Conservation (phyloP, 2,797 vertebrate genomes). For the Arnoldichthys spilopterus region DNA sequence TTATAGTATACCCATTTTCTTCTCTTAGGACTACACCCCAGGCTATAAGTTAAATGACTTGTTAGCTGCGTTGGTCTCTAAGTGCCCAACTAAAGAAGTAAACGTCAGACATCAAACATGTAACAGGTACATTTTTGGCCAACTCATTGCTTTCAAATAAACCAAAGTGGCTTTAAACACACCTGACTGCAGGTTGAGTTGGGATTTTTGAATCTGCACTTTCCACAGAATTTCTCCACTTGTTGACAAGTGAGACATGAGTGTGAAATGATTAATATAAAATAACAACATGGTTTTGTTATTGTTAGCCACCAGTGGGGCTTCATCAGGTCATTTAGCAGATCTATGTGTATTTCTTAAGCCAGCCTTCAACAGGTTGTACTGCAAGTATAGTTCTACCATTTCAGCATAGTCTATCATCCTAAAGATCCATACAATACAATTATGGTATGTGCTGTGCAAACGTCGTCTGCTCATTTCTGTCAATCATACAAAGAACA, state of each 20-base stretch:
- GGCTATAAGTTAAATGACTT: no score
- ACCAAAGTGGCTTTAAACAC: neutral
- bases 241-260: neutral
- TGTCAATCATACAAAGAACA: conserved; percentile 30
- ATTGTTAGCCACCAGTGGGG: neutral
- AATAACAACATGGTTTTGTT: neutral
- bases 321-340: neutral
- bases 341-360: neutral
- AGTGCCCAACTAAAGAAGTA: no score
- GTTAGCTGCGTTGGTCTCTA: no score
- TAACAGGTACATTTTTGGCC: no score
- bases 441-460: conserved; percentile 11
- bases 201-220: no score
- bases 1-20: no score
- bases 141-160: neutral
- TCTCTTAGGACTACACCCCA: no score
- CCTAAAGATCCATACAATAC: neutral
- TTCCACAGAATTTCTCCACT: no score
- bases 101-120: no score
- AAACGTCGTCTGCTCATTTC: conserved; percentile 24
- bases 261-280: neutral
- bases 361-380: neutral
- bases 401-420: neutral
- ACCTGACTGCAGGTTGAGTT: no score
- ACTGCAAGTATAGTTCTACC: neutral